phyloP scores from a whole-genome alignment of 2,888 invertebrate species.

The Biston betularia region DNA sequence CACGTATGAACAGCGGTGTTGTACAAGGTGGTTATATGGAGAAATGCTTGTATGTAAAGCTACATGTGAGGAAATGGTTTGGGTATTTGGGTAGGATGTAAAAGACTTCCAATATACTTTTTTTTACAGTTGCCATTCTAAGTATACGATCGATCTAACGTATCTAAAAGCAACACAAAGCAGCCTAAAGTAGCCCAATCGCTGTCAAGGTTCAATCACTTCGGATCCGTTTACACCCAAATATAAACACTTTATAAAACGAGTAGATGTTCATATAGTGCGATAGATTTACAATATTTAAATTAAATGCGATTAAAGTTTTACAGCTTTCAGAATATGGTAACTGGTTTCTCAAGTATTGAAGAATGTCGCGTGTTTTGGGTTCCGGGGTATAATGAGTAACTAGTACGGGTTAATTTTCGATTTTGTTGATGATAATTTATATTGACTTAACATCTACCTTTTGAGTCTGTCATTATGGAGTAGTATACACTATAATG shows the following conservation, averaged over 20 bases:
- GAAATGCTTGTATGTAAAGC: not conserved
- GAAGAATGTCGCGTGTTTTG: too few species aligned
- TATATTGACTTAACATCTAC: too few species aligned
- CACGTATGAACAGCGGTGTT: constrained; percentile 52
- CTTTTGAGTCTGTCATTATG: too few species aligned
- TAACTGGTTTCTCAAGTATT: not conserved
- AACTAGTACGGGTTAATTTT: not conserved
- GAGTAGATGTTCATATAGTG: too few species aligned
- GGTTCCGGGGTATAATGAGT: not conserved
- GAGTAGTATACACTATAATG: too few species aligned
- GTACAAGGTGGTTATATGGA: too few species aligned
- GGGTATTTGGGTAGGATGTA: not conserved
- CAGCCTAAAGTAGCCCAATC: not conserved
- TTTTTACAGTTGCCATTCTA: not conserved
- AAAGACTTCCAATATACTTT: not conserved
- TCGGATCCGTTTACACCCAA: not conserved
- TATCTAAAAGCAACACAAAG: not conserved
- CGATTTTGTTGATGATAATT: too few species aligned
- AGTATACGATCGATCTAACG: not conserved
- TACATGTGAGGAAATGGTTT: too few species aligned
- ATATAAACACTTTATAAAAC: not conserved
- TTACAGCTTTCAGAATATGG: not conserved
- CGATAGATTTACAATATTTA: too few species aligned
- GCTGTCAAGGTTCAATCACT: not conserved
- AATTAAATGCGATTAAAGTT: not conserved